A percentile compares a stretch with the other conserved stretches of the same genome.
Evolutionary conservation across 2,113 vertebrate genomes (phyloP).

Genomic region (Chauna torquata): DNA sequence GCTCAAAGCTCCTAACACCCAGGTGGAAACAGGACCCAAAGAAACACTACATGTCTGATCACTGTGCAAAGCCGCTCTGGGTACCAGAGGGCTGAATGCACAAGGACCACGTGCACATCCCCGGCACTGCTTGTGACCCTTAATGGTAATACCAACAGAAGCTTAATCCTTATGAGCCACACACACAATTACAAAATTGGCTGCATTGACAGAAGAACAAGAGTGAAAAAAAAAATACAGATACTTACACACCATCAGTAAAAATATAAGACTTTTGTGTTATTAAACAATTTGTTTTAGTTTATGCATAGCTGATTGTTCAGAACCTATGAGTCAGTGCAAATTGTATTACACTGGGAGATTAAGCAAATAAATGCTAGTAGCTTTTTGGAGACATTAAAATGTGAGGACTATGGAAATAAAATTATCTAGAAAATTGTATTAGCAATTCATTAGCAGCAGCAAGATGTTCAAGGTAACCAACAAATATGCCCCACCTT

Average conservation of each 20-base stretch:
- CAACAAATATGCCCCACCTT: background rate
- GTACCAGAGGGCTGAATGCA: too few relatives aligned
- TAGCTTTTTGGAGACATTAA: constrained; percentile 72
- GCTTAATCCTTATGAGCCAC: rapidly evolving
- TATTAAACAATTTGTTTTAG: constrained; percentile 62
- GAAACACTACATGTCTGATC: rapidly evolving
- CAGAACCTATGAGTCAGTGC: constrained; percentile 64
- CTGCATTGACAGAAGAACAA: background rate
- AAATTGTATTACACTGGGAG: constrained; percentile 71
- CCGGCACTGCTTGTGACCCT: rapidly evolving
- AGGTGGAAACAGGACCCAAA: background rate
- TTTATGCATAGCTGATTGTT: constrained; percentile 72
- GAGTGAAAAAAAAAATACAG: background rate
- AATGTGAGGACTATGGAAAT: constrained; percentile 73
- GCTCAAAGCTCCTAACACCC: background rate
- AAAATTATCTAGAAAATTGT: constrained; percentile 81
- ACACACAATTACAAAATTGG: rapidly evolving
- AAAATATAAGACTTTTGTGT: constrained; percentile 16
- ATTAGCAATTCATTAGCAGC: constrained; percentile 80
- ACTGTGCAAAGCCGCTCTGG: rapidly evolving
- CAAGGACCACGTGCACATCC: rapidly evolving
- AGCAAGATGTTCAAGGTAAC: constrained; percentile 26
- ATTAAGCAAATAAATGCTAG: constrained; percentile 75
- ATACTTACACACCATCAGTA: rapidly evolving
- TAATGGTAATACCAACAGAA: rapidly evolving